These are phyloP conservation scores for Bombyx mandarina DNA, from an alignment of 1,140 invertebrate genomes.

Conservation along the genomic window DNA sequence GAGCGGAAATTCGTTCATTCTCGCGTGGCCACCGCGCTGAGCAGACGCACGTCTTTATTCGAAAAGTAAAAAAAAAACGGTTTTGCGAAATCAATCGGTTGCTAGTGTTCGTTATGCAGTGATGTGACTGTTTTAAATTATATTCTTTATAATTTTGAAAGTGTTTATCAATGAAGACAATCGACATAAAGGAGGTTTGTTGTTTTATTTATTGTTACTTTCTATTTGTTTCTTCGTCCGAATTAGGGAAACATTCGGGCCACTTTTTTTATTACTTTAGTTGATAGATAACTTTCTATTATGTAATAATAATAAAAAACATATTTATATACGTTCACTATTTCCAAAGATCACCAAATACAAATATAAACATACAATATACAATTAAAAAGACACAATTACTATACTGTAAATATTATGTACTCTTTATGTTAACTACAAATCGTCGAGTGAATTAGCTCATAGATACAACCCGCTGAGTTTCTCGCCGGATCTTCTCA, in stretches of 20 bases:
- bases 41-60: background rate
- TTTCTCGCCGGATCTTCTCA: no score
- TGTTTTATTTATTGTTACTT: background rate
- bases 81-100: no score
- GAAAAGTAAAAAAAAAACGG: background rate
- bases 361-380: background rate
- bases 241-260: background rate
- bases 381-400: background rate
- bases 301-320: background rate
- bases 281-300: background rate
- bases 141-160: background rate
- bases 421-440: no score
- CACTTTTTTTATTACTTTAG: background rate
- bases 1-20: background rate
- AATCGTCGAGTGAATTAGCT: no score
- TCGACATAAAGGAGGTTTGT: conserved; percentile 7
- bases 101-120: background rate
- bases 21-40: background rate
- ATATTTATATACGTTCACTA: background rate
- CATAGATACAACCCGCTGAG: no score
- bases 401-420: no score
- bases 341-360: background rate
- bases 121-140: conserved; percentile 3
- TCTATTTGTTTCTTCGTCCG: background rate
- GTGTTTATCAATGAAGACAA: conserved; percentile 7